These are phyloP conservation scores for Leucosticte australis DNA, from an alignment of 2,113 vertebrate genomes.

Conservation along the genomic window DNA sequence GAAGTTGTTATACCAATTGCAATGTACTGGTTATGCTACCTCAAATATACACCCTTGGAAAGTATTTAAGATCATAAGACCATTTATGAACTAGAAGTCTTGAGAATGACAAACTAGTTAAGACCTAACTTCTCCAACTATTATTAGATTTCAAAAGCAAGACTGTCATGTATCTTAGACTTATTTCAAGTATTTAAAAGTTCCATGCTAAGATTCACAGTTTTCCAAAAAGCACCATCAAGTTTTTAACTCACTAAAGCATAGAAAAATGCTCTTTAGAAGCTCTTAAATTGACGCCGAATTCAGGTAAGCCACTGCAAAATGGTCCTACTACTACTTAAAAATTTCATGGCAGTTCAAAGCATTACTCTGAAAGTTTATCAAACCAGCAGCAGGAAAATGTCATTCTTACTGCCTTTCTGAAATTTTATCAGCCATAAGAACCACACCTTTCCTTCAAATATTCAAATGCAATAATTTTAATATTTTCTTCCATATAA, in stretches of 20 bases:
- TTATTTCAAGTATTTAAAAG: not conserved
- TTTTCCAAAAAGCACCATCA: not conserved
- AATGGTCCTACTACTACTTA: not conserved
- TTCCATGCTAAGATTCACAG: not conserved
- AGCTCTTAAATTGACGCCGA: not conserved
- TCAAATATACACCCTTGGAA: not conserved
- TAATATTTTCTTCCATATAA: not conserved
- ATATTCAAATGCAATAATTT: not conserved
- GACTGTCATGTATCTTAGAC: not conserved
- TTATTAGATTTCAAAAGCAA: not conserved
- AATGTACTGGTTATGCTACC: not conserved
- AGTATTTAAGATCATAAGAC: not conserved
- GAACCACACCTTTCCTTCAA: not conserved
- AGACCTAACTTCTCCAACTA: not conserved
- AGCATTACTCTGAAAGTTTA: not conserved
- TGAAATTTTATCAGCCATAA: not conserved
- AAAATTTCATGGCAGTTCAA: not conserved
- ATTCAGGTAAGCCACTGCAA: not conserved
- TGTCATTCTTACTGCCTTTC: not conserved
- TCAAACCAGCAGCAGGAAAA: not conserved
- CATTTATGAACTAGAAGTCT: not conserved
- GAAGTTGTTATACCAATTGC: not conserved
- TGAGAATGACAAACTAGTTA: not conserved
- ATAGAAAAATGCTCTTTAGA: not conserved
- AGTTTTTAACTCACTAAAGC: not conserved